Base-by-base conservation (phyloP, 2,113 vertebrate genomes). In the Corydoras sp. region DNA sequence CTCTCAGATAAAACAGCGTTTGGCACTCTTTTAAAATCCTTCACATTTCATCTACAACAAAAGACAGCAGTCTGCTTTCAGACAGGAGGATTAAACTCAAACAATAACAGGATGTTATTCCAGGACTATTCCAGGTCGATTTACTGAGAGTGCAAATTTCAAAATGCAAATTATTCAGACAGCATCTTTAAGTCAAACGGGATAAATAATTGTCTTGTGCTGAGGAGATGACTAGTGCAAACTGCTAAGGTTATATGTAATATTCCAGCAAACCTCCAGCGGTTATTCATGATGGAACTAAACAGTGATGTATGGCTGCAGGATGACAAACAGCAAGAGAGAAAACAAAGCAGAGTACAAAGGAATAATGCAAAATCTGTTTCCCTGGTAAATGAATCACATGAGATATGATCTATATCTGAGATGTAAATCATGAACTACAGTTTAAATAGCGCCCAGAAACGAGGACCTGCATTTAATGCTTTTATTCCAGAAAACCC, bases 161-260 rank as follows among this genome's bases (percentile, higher is more conserved):
- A 54, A 58, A 8, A 65, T 65, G 62, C 49, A 18, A 62, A 31
- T 65, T 65, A 58, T 65, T 65, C 15, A 54, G 69, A 51, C 58
- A 58, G 63, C 12, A 50, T 69, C 53, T 49, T 65, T 7, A 11
- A 56, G 32, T 49, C 63, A 49, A 49, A 24, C 30, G 49, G 48
- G 50, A 66, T 66, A 60, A 61, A 60, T 60, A 64, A 68, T 29
- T 63, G 58, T 62, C 68, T 70, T 59, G 49, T 70, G 54, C 43
- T 65, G 31, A 68, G 65, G 58, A 73, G 63, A 65, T 31, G 68
- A 61, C 71, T 77, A 77, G 71, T 73, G 76, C 71, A 77, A 73
- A 73, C 69, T 66, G 70, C 59, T 54, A 54, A 29, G 70, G 62
- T 77, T 73, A 30, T 55, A n/a, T 35, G 68, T 5, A 10, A 51